phyloP scores from a whole-genome alignment of 2,797 vertebrate species.

The Acipenser ruthenus region DNA sequence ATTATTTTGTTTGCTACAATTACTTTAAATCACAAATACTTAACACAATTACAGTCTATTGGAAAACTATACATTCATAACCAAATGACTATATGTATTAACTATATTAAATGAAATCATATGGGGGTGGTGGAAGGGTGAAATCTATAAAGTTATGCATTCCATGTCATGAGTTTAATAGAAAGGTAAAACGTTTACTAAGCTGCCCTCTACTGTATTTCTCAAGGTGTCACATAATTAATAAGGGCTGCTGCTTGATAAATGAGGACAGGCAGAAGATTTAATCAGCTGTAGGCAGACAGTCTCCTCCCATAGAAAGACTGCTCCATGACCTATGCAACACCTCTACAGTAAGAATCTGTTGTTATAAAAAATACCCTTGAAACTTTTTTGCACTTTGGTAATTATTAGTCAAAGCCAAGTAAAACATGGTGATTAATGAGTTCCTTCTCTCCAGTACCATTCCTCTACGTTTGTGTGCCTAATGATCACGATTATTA shows the following conservation, averaged over 20 bases:
- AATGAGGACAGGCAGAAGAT: conserved; percentile 66
- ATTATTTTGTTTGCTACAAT: too few relatives aligned
- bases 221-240: conserved; percentile 72
- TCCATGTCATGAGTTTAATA: conserved; percentile 9
- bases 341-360: conserved; percentile 25
- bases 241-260: conserved; percentile 66
- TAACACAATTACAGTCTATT: too few relatives aligned
- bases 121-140: too few relatives aligned
- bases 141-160: conserved; percentile 3
- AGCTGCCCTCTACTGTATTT: conserved; percentile 63
- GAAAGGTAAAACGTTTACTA: conserved; percentile 16
- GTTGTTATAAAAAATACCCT: conserved; percentile 40
- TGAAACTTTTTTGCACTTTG: conserved; percentile 34
- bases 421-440: conserved; percentile 59
- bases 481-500: background rate
- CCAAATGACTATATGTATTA: too few relatives aligned
- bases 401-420: conserved; percentile 61
- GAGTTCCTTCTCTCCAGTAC: conserved; percentile 26
- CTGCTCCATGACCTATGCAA: conserved; percentile 52
- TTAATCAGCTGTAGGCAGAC: conserved; percentile 63
- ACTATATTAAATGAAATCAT: too few relatives aligned
- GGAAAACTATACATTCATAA: too few relatives aligned
- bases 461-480: background rate
- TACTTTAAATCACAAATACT: too few relatives aligned
- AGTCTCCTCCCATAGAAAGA: conserved; percentile 54